Base-by-base conservation (phyloP, 2,888 invertebrate species). In the Pristionchus arcanus region DNA sequence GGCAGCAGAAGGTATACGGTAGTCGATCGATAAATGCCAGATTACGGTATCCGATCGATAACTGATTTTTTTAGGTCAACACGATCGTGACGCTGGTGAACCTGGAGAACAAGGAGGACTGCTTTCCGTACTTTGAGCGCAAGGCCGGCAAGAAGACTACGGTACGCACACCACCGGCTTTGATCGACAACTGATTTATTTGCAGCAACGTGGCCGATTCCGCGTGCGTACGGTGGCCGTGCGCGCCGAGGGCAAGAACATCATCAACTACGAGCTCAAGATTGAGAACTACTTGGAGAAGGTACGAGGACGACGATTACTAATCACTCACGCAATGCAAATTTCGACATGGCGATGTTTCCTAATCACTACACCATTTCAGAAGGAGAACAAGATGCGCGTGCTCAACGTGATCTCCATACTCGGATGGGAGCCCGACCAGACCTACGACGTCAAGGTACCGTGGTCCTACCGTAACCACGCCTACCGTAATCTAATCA, bases 221-320 rank as follows among this genome's bases (percentile, higher is more conserved):
- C 66, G 87, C 15, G 68, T 87, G 28, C 28, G 87, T 13, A 87
- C 87, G 1, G n/a, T 87, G 28, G 87, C 87, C 15, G 87, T 87
- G 31, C 25, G 68, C 4, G 16, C 42, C 42, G 87, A 87, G 68
- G 68, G 68, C 49, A 68, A 87, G 68, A 68, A 16, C 68, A 87
- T 87, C 42, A 19, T 68, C n/a, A n/a, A 66, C 66, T 87, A 87
- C 31, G 87, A 87, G 31, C 68, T 87, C 66, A 87, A 87, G 87
- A 68, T 87, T 16, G 87, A 87, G 68, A 87, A 87, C 49, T 68
- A 68, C 66, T 28, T 68, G 59, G 87, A 87, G 68, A 87, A 87
- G 87, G 86, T 86, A 42, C 11, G 59, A 49, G 21, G 59, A 3
- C 59, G 85, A 63, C 55, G 85, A 37, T 59, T 59, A 63, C 59